phyloP scores from a whole-genome alignment of 2,888 invertebrate species.

The Drosophila dives region DNA sequence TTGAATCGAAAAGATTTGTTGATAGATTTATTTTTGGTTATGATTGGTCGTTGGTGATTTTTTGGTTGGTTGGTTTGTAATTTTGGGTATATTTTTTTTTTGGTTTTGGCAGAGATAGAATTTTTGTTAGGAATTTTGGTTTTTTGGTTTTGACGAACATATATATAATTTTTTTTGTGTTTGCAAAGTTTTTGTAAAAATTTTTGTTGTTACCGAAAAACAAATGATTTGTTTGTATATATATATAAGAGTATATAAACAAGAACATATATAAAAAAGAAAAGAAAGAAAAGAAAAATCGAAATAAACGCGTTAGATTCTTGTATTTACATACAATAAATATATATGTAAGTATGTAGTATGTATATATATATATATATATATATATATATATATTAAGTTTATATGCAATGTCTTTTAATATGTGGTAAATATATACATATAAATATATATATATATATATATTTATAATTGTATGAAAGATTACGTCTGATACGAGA shows the following conservation, averaged over 20 bases:
- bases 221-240: constrained; percentile 69
- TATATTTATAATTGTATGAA: constrained; percentile 35
- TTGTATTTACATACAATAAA: constrained; percentile 78
- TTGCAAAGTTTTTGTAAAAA: constrained; percentile 68
- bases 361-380: constrained; percentile 17
- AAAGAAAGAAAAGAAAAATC: constrained; percentile 84
- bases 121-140: constrained; percentile 66
- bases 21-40: constrained; percentile 52
- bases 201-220: constrained; percentile 79
- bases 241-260: constrained; percentile 66
- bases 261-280: constrained; percentile 84
- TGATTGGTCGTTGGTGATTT: constrained; percentile 58
- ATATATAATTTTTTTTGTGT: constrained; percentile 83
- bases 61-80: constrained; percentile 55
- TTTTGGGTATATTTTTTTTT: constrained; percentile 49
- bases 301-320: constrained; percentile 85
- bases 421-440: constrained; percentile 30
- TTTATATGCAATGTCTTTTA: constrained; percentile 29
- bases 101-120: constrained; percentile 59
- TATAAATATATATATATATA: constrained; percentile 40
- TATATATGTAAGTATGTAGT: constrained; percentile 41
- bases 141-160: constrained; percentile 82
- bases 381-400: constrained; percentile 35
- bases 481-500: constrained; percentile 43
- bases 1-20: constrained; percentile 66